These are phyloP conservation scores for Chaetodon trifasciatus DNA, from an alignment of 2,797 vertebrate genomes.

Conservation along the genomic window DNA sequence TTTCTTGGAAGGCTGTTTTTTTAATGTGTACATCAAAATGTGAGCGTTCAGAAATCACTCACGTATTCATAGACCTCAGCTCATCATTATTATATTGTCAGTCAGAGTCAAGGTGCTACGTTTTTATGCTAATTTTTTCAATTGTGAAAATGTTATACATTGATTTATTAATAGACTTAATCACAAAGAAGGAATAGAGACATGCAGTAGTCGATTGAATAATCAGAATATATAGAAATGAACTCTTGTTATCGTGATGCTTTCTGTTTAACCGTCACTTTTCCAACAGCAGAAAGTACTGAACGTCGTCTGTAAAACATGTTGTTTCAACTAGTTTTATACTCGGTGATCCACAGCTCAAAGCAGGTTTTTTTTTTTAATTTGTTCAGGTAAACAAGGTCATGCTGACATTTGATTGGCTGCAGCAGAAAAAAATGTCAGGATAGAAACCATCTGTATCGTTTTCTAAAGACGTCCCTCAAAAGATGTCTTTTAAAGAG, in stretches of 20 bases:
- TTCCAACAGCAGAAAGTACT: not conserved
- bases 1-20: slow-evolving; percentile 41
- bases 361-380: not conserved
- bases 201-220: not conserved
- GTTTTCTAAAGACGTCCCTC: not conserved
- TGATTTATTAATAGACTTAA: not conserved
- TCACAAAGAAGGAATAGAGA: not conserved
- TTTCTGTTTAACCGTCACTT: not conserved
- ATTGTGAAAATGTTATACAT: not conserved
- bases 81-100: not conserved
- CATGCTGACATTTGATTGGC: slow-evolving; percentile 1
- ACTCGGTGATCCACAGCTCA: not conserved
- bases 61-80: not conserved
- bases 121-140: not conserved
- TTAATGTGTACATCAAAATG: not conserved
- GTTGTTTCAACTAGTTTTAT: not conserved
- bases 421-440: not conserved
- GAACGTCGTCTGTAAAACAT: not conserved
- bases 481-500: no score
- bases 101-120: not conserved
- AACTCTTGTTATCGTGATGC: not conserved
- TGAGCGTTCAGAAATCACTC: slow-evolving; percentile 1
- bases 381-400: slow-evolving; percentile 3
- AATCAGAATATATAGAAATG: not conserved
- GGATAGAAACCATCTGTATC: not conserved